Base-by-base conservation (phyloP, 2,888 invertebrate genomes). In the Elaeidobius kamerunicus region DNA sequence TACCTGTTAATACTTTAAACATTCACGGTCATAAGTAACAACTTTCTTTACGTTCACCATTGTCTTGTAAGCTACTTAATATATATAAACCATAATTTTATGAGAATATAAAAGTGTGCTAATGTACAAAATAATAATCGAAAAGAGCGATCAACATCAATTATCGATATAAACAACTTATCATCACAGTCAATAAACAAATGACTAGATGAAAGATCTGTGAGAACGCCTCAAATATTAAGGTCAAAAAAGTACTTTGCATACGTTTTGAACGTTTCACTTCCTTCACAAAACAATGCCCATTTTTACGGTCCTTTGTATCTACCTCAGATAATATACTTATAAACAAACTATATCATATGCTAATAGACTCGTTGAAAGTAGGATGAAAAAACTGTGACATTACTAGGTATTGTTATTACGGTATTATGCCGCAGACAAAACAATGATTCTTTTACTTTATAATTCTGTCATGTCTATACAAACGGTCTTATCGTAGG, bases 381-480 rank as follows among this genome's bases (percentile, higher is more conserved):
- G 48, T 41, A 35, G 48, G 19, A 41, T 48, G 35, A 41, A 48
- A 41, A 48, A 48, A 48, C 32, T 41, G 20, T 48, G 48, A 41
- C 48, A 48, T 48, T 48, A 48, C 32, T 18, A 32, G 43, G 43
- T 43, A 43, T 43, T 43, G 43, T 43, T 43, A 34, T 30, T 30
- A 47, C 38, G 9, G 18, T 17, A 38, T 39, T 39, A 19, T 40
- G 32, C 18, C 27, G 30, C 36, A 45, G 45, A 41, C 48, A 20
- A 48, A 48, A 48, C 48, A 48, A 48, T 48, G 48, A 48, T 34
- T 48, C 48, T 48, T 35, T 41, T 23, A 27, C 9, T 40, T 41
- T 34, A 34, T 48, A 43, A 43, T 43, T 43, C 43, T 34, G 35
- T 48, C 30, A 47, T 38, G 39, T 14, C 16, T 23, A n/a, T n/a